Evolutionary conservation across 2,888 invertebrate species (phyloP), one percentile per base, ranked within the genome.

Genomic region (Sinelater perroti): DNA sequence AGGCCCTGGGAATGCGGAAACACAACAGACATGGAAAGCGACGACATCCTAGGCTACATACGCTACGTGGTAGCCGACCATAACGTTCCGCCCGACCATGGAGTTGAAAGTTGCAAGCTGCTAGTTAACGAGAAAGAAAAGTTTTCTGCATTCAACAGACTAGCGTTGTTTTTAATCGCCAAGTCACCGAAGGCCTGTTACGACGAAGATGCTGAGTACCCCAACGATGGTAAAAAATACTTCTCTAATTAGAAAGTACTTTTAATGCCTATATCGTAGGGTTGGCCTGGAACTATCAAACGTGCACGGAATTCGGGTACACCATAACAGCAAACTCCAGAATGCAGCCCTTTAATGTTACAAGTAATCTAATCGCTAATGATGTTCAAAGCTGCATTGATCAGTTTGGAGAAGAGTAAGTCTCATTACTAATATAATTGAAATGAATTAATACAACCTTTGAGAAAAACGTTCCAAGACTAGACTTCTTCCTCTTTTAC

Each of bases 291-390:
- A 83, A 81, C 1, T 92, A 89, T 75, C 93, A 94, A 78, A 91
- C 90, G 0, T 95, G 95, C 75, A 87, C 87, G 46, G 92, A 95
- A 79, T 93, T 86, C 74, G 94, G 93, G 52, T 93, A 88, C 82
- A 92, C 85, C 77, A 92, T 92, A 79, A 87, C 88, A 1, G 87
- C 91, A 0, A 83, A 79, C 59, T 83, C 85, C 8, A 40, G 67
- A 0, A 70, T 78, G 0, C 86, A 87, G 59, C 87, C 89, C 0
- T 89, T 89, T 79, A 85, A 85, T 8, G 76, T 72, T 38, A 71
- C 76, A 0, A 75, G 83, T 7, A 80, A 82, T n/a, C 77, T 79
- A 36, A 84, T 79, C 71, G 84, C 87, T 68, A 79, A 87, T 10
- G 81, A 87, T 57, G 89, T 91, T 71, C 17, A 28, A 7, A 6